Base-by-base conservation (phyloP, 2,888 invertebrate species). In the Smittia sp. region DNA sequence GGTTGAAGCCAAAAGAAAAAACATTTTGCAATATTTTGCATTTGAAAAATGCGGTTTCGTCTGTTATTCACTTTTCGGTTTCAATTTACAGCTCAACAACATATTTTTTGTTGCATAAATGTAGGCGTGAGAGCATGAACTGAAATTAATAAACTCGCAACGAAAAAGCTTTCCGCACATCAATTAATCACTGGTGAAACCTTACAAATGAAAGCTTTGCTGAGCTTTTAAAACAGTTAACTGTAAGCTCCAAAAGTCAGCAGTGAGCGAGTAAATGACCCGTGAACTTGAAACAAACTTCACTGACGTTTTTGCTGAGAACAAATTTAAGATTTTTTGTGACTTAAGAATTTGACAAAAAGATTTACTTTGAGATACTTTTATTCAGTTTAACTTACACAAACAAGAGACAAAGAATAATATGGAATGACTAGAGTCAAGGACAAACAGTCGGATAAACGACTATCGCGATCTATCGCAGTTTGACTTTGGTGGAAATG, bases 381-480 rank as follows among this genome's bases (percentile, higher is more conserved):
- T 58, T 58, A 22, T 58, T 58, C 22, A 58, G 22, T 58, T 22
- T 58, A 22, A 13, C 22, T 58, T n/a, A 11, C 2, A 46, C 24
- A 41, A 41, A 46, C 32, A 67, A 38, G 15, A 39, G 32, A 68
- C 32, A 66, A 38, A 41, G 32, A 41, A n/a, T 32, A 67, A 67
- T 67, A 6, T 39, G 20, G 15, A 54, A 52, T 72, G 72, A 72
- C 72, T 72, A 72, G 72, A 76, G 75, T 76, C 76, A 74, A 75
- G 62, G 74, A 74, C 58, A 46, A 46, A 62, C 4, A 13, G 3
- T 58, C 24, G 20, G 32, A 1, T 38, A 9, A 25, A 20, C 1
- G 27, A 70, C n/a, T n/a, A n/a, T n/a, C n/a, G n/a, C n/a, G n/a
- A n/a, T 80, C 66, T 81, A 80, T 38, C 82, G 76, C 74, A 81